phyloP scores from a whole-genome alignment of 2,888 invertebrate genomes.

The Lomographa bimaculata region DNA sequence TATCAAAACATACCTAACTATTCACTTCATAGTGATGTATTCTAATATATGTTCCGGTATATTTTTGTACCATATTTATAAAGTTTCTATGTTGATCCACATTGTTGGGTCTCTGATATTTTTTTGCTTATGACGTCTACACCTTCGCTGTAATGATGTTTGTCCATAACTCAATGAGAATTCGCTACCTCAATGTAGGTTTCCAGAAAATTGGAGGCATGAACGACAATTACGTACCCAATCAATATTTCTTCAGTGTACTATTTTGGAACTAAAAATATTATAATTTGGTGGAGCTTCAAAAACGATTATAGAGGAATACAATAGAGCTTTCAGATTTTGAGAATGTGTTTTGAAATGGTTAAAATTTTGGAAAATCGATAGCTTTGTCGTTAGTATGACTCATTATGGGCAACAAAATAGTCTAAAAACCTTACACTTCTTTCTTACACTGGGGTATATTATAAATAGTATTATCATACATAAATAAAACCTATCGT shows the following conservation, averaged over 20 bases:
- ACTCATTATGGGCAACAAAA: no score
- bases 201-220: slow-evolving; percentile 53
- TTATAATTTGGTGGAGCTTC: slow-evolving; percentile 49
- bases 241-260: slow-evolving; percentile 46
- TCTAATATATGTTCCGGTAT: slow-evolving; percentile 35
- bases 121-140: slow-evolving; percentile 48
- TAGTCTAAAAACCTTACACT: no score
- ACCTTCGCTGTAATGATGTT: slow-evolving; percentile 30
- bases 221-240: slow-evolving; percentile 49
- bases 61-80: slow-evolving; percentile 39
- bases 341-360: slow-evolving; percentile 48
- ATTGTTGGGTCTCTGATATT: slow-evolving; percentile 43
- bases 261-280: slow-evolving; percentile 53
- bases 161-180: slow-evolving; percentile 45
- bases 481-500: no score
- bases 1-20: slow-evolving; percentile 29
- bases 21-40: slow-evolving; percentile 29
- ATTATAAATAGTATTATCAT: no score
- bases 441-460: no score
- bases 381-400: slow-evolving; percentile 51
- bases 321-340: slow-evolving; percentile 43
- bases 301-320: slow-evolving; percentile 42
- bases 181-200: slow-evolving; percentile 57
- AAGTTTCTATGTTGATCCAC: slow-evolving; percentile 39
- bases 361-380: slow-evolving; percentile 40